Percentiles rank a stretch among this genome's conserved stretches.
Evolutionary conservation across 2,113 vertebrate genomes (phyloP).

Genomic region (Xiphorhynchus elegans): DNA sequence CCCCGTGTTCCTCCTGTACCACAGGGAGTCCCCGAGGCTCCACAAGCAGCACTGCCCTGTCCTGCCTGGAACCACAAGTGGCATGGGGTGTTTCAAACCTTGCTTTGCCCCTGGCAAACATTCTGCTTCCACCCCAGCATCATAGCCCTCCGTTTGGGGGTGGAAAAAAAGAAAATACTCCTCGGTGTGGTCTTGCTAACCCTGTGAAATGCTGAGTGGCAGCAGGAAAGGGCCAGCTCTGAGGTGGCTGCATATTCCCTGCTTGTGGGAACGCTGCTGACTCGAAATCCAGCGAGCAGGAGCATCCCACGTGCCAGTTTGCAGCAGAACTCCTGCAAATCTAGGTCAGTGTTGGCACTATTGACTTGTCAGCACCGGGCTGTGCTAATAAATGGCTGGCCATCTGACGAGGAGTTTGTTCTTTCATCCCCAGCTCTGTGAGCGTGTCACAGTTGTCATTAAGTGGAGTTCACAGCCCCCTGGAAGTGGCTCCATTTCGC

Average conservation of each 20-base stretch:
- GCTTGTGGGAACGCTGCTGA: not conserved
- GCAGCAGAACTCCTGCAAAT: not conserved
- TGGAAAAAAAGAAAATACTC: no score
- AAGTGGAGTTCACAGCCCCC: not conserved
- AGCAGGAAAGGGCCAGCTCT: not conserved
- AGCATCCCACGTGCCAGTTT: not conserved
- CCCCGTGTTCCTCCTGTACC: not conserved
- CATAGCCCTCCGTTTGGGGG: not conserved
- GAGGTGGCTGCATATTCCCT: not conserved
- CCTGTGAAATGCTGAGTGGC: not conserved
- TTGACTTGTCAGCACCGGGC: not conserved
- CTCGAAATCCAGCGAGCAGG: not conserved
- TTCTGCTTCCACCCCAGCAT: not conserved
- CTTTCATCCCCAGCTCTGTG: not conserved
- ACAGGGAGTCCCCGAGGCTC: not conserved
- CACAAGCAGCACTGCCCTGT: not conserved
- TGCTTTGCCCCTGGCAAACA: not conserved
- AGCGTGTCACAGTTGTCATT: not conserved
- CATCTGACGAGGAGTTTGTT: not conserved
- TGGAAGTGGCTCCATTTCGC: not conserved
- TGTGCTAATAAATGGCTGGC: not conserved
- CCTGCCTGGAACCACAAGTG: not conserved
- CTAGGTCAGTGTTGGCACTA: conserved; percentile 1
- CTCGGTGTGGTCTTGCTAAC: not conserved
- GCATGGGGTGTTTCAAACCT: not conserved